Evolutionary conservation across 2,113 vertebrate genomes (phyloP).

Genomic region (Balaenoptera acutorostrata): DNA sequence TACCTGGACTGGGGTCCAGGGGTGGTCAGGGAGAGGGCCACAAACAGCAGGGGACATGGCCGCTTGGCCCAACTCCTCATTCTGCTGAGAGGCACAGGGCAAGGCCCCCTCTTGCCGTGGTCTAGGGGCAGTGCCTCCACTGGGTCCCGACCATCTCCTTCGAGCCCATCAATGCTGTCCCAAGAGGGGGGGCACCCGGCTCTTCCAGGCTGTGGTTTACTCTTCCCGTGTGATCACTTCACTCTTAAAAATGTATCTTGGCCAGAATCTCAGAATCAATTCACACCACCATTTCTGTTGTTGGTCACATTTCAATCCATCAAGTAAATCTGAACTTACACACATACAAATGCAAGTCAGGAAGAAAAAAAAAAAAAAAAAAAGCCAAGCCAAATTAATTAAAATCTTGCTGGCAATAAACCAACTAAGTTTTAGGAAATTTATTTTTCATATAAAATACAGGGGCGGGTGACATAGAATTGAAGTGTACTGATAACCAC

Average conservation of each 20-base stretch:
- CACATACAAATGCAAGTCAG: neutral
- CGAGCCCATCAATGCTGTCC: neutral
- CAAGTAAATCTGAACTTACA: neutral
- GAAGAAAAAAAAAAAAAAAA: neutral
- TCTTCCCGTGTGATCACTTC: neutral
- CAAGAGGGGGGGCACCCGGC: rapidly evolving
- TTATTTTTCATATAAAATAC: neutral
- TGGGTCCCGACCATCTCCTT: neutral
- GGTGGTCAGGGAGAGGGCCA: rapidly evolving
- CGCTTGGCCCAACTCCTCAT: neutral
- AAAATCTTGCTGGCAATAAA: neutral
- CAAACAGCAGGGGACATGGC: rapidly evolving
- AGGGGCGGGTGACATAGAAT: neutral
- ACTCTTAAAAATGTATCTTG: neutral
- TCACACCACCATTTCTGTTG: neutral
- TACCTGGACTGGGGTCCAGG: neutral
- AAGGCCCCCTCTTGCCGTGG: rapidly evolving
- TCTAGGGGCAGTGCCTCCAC: neutral
- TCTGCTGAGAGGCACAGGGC: neutral
- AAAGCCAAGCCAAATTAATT: neutral
- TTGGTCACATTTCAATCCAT: neutral
- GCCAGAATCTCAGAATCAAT: neutral
- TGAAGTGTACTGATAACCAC: neutral
- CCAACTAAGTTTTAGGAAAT: neutral
- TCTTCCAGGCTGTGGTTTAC: neutral